Evolutionary conservation across 1,140 invertebrate species (phyloP), one percentile per base, ranked within the genome.

Genomic region (Achroia grisella): DNA sequence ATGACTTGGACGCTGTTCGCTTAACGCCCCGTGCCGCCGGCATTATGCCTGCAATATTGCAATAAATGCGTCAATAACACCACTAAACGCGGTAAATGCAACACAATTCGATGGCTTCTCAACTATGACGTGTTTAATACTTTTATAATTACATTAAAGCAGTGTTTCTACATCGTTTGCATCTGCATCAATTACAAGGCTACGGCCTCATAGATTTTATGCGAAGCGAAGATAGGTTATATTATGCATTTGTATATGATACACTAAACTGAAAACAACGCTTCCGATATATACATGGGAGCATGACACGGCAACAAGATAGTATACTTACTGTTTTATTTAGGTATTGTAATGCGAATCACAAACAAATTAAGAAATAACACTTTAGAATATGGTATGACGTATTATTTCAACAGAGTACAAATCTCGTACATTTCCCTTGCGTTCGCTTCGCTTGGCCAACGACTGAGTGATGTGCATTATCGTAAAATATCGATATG

Each of bases 241-340:
- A 81, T 76, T 81, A 83, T 79, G 75, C 77, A 69, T 84, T 77
- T 83, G 62, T 81, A 80, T 74, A 79, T 67, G 67, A 75, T 68
- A 68, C 74, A 77, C 71, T 49, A 50, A 39, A 52, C 69, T 63
- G 63, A 69, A 81, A 83, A 84, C 77, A 81, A 78, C 74, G 75
- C 71, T 68, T 62, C 44, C 51, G 54, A 61, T 55, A 44, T 52
- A 55, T 59, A 70, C 37, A 41, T 43, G 43, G 41, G 51, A 52
- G 43, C 50, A 47, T 52, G 37, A 32, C 37, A 44, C 42, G 15
- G 41, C 48, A 52, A 29, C 32, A 51, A 29, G 55, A 48, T 57
- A 52, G 29, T 48, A 59, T 81, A 83, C 77, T 83, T 83, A 83
- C 79, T 71, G 62, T 66, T 71, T 69, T 66, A 56, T 65, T 46